These are phyloP conservation scores for Redunca redunca DNA, from an alignment of 2,113 vertebrate species.

Conservation along the genomic window DNA sequence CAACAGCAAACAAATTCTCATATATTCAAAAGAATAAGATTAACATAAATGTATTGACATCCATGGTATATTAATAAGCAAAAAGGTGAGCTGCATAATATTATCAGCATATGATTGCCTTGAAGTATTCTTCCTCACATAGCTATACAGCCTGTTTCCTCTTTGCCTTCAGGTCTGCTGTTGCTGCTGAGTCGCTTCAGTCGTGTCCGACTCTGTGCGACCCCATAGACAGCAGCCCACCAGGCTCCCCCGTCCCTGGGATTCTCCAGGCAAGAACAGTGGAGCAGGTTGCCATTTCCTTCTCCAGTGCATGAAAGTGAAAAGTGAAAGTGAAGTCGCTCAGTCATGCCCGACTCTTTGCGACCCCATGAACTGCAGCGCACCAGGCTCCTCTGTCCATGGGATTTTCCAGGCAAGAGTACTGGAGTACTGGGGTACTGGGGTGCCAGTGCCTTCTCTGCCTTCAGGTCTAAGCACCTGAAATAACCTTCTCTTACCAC, in stretches of 20 bases:
- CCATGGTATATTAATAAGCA: background rate
- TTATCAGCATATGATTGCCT: background rate
- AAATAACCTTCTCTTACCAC: background rate
- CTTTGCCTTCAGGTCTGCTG: background rate
- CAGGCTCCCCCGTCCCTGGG: no score
- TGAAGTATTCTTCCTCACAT: background rate
- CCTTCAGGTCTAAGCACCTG: background rate
- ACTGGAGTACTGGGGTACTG: no score
- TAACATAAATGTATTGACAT: background rate
- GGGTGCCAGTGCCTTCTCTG: no score
- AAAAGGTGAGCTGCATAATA: background rate
- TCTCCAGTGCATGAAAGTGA: no score
- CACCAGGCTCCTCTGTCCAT: accelerated
- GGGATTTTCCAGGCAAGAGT: no score
- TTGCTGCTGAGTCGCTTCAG: no score
- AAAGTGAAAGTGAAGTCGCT: no score
- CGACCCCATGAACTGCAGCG: no score
- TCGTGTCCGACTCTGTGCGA: accelerated
- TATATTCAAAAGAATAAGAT: background rate
- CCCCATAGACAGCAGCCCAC: no score
- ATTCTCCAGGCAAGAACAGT: no score
- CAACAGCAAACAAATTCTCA: background rate
- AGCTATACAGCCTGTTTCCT: background rate
- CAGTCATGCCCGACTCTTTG: accelerated
- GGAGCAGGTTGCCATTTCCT: no score